A percentile compares a stretch with the other conserved stretches of the same genome.
Conservation (phyloP, 2,888 invertebrate species). For the Tiliacea aurago region DNA sequence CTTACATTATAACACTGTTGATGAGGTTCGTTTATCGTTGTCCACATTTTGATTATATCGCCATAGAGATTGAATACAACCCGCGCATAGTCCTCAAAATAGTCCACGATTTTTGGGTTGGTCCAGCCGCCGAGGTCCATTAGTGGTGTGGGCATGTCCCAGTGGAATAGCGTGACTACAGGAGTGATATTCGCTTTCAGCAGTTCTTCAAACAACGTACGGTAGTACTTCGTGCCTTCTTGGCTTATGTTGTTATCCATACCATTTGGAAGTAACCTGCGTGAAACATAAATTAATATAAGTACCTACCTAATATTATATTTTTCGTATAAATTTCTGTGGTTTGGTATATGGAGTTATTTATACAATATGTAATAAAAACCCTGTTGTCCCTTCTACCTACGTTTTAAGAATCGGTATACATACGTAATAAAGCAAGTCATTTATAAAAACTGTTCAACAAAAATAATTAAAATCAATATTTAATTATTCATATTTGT, state of each 20-base stretch:
- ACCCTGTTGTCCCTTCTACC: no score
- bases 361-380: no score
- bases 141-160: conserved; percentile 89
- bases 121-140: conserved; percentile 89
- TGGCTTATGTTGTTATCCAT: conserved; percentile 92
- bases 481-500: no score
- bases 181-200: conserved; percentile 92
- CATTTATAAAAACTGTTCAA: no score
- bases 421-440: no score
- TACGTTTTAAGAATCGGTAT: no score
- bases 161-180: conserved; percentile 92
- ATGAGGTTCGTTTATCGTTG: conserved; percentile 94
- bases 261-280: conserved; percentile 93
- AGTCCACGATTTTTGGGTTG: conserved; percentile 88
- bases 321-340: not conserved
- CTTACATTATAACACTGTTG: conserved; percentile 87
- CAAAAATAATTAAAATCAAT: no score
- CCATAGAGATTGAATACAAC: conserved; percentile 91
- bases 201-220: conserved; percentile 93
- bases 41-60: conserved; percentile 92
- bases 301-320: no score
- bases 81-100: conserved; percentile 90
- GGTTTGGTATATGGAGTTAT: not conserved
- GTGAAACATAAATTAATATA: not conserved
- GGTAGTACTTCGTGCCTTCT: conserved; percentile 94